Evolutionary conservation across 2,888 invertebrate species (phyloP).

Genomic region (Caenorhabditis afra): DNA sequence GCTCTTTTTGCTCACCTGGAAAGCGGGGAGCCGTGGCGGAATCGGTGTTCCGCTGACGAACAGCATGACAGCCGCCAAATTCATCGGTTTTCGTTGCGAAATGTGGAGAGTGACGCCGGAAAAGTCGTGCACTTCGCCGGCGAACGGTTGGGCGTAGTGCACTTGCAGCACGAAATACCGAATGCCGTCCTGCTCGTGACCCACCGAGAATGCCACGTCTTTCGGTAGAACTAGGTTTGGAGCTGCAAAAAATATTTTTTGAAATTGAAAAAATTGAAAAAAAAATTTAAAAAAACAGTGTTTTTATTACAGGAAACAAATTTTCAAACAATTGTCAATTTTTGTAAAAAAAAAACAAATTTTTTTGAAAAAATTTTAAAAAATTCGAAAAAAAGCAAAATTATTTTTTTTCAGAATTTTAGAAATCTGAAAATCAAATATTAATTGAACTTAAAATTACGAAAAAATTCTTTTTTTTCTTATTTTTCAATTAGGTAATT

Average conservation of each 20-base stretch:
- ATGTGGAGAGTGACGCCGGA: constrained; percentile 81
- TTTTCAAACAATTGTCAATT: too few relatives aligned
- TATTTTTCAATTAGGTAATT: too few relatives aligned
- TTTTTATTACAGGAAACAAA: too few relatives aligned
- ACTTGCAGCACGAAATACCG: constrained; percentile 83
- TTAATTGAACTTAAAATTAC: too few relatives aligned
- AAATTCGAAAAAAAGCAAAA: too few relatives aligned
- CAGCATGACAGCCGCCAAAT: constrained; percentile 81
- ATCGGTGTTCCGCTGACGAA: constrained; percentile 80
- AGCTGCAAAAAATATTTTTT: constrained; percentile 79
- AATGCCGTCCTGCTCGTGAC: constrained; percentile 82
- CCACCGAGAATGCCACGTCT: constrained; percentile 84
- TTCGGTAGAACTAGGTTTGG: constrained; percentile 83
- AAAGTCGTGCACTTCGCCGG: constrained; percentile 81
- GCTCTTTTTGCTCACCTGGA: constrained; percentile 60
- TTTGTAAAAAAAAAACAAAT: too few relatives aligned
- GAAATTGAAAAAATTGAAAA: neutral
- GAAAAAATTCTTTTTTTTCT: too few relatives aligned
- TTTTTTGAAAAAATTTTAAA: too few relatives aligned
- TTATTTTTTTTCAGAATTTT: too few relatives aligned
- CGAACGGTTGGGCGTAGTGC: constrained; percentile 78
- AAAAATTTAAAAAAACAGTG: neutral
- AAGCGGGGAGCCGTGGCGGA: constrained; percentile 77
- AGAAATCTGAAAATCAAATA: too few relatives aligned
- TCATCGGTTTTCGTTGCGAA: constrained; percentile 67